These are phyloP conservation scores for Micrastur ruficollis DNA, from an alignment of 2,797 vertebrate genomes.

Conservation along the genomic window DNA sequence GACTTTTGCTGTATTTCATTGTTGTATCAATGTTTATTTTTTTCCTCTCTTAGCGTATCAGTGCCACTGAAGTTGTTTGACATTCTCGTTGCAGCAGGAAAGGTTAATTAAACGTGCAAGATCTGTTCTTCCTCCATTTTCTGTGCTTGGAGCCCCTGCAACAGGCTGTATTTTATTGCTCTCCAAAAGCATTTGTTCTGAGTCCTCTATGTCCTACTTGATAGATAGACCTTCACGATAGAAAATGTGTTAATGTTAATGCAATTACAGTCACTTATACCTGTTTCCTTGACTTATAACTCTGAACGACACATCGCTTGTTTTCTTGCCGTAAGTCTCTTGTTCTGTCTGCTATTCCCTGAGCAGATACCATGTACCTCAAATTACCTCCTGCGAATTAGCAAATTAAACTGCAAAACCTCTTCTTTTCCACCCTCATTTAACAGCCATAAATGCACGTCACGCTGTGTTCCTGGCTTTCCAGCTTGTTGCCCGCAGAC, in stretches of 20 bases:
- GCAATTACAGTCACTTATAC: neutral
- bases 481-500: neutral
- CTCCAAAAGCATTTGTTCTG: neutral
- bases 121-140: neutral
- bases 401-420: neutral
- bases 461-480: neutral
- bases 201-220: neutral
- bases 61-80: constrained; percentile 9
- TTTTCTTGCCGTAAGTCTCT: neutral
- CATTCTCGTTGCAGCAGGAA: constrained; percentile 1
- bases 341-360: neutral
- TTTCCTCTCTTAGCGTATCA: neutral
- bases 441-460: neutral
- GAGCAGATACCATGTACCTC: neutral
- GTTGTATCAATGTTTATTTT: constrained; percentile 2
- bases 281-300: neutral
- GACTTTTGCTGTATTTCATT: neutral
- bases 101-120: constrained; percentile 52
- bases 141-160: neutral
- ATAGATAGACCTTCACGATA: neutral
- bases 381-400: neutral
- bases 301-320: neutral
- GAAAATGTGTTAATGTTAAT: neutral
- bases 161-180: neutral
- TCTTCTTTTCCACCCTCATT: neutral